phyloP scores from a whole-genome alignment of 2,113 vertebrate genomes.

The Helogale parvula region DNA sequence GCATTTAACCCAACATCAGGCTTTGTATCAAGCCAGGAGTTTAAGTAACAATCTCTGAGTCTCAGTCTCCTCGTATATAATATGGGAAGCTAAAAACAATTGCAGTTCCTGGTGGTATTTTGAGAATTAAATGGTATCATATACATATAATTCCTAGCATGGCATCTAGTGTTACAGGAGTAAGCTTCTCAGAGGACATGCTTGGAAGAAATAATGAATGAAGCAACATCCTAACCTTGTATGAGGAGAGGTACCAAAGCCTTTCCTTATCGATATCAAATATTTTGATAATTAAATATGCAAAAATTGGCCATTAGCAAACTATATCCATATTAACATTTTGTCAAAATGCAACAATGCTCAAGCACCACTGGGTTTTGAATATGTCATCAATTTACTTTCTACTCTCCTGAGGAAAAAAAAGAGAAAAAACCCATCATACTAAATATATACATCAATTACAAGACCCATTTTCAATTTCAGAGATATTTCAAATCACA shows the following conservation, averaged over 20 bases:
- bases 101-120: neutral
- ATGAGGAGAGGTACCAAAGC: constrained; percentile 1
- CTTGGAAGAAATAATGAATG: neutral
- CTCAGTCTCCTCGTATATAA: neutral
- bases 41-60: neutral
- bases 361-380: constrained; percentile 44
- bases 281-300: constrained; percentile 37
- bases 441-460: constrained; percentile 58
- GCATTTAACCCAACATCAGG: neutral
- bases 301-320: constrained; percentile 12
- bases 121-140: constrained; percentile 23
- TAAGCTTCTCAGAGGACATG: neutral
- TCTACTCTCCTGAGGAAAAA: neutral
- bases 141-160: neutral
- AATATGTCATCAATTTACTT: constrained; percentile 50
- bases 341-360: constrained; percentile 20
- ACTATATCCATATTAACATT: neutral
- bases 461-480: constrained; percentile 52
- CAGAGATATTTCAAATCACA: constrained; percentile 20
- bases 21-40: neutral
- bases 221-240: constrained; percentile 4
- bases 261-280: neutral
- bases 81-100: neutral
- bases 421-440: neutral
- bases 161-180: neutral